phyloP scores from a whole-genome alignment of 1,140 invertebrate genomes.

The Neodiprion fabricii region DNA sequence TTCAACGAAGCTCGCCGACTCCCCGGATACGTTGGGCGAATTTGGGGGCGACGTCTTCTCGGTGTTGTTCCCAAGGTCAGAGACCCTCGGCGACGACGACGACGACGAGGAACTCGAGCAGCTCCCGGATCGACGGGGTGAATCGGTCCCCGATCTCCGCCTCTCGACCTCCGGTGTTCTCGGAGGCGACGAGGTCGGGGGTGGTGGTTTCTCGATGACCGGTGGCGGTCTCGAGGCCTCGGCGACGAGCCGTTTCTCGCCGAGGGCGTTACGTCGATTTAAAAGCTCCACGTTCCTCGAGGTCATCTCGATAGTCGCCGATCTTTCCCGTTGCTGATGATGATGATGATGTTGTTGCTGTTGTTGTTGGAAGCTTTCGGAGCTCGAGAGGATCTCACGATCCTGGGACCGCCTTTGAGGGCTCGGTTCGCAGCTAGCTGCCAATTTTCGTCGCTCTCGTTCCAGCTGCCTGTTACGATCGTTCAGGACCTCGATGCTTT shows the following conservation, averaged over 20 bases:
- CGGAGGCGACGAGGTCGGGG: constrained; percentile 39
- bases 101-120: constrained; percentile 49
- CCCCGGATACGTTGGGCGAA: background rate
- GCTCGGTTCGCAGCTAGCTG: constrained; percentile 48
- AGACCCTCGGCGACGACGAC: constrained; percentile 23
- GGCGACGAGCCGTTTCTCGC: constrained; percentile 35
- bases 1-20: constrained; percentile 1
- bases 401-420: background rate
- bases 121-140: constrained; percentile 44
- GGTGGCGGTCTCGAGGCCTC: constrained; percentile 21
- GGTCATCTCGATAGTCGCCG: constrained; percentile 58
- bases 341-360: constrained; percentile 31
- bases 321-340: constrained; percentile 52
- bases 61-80: constrained; percentile 31
- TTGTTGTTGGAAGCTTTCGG: background rate
- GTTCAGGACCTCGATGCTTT: constrained; percentile 53
- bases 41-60: constrained; percentile 12
- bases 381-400: background rate
- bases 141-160: constrained; percentile 32
- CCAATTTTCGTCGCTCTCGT: constrained; percentile 49
- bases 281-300: constrained; percentile 56
- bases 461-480: constrained; percentile 54
- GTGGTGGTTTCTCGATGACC: constrained; percentile 33
- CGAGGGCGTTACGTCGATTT: constrained; percentile 49
- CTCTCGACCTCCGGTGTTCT: constrained; percentile 34